phyloP scores from a whole-genome alignment of 1,140 invertebrate species.

The Cecropterus lyciades region DNA sequence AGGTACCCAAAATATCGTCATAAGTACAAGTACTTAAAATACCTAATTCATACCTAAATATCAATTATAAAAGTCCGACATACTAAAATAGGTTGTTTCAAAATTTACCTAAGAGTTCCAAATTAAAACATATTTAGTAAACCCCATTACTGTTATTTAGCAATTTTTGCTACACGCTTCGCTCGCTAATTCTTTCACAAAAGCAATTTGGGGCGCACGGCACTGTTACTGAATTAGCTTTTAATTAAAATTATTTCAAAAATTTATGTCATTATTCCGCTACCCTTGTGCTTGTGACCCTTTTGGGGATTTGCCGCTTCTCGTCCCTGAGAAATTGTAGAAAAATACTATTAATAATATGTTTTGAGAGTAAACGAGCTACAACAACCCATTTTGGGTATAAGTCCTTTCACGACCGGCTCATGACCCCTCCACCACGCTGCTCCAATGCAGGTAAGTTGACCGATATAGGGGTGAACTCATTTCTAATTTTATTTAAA shows the following conservation, averaged over 20 bases:
- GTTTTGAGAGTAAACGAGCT: too few species aligned
- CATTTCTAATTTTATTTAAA: too few species aligned
- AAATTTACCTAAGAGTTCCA: neutral
- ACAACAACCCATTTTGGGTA: too few species aligned
- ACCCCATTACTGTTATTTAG: conserved; percentile 24
- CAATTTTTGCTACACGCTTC: conserved; percentile 28
- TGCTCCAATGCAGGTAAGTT: too few species aligned
- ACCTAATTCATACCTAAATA: too few species aligned
- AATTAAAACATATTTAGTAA: conserved; percentile 29
- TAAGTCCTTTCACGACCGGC: too few species aligned
- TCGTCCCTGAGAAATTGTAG: conserved; percentile 45
- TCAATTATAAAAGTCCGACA: too few species aligned
- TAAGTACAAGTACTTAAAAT: too few species aligned
- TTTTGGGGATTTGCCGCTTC: conserved; percentile 46
- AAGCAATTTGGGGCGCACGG: conserved; percentile 55
- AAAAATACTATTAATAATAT: conserved; percentile 1
- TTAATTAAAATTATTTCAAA: conserved; percentile 75
- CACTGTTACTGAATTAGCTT: conserved; percentile 64
- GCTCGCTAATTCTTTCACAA: conserved; percentile 40
- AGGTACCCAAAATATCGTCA: too few species aligned
- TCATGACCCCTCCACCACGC: too few species aligned
- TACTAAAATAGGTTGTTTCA: neutral
- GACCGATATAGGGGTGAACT: too few species aligned
- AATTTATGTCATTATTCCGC: conserved; percentile 64
- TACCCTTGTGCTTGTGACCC: conserved; percentile 59